A percentile compares a stretch with the other conserved stretches of the same genome.
Conservation (phyloP, 1,140 invertebrate species). For the Ridgeia piscesae region DNA sequence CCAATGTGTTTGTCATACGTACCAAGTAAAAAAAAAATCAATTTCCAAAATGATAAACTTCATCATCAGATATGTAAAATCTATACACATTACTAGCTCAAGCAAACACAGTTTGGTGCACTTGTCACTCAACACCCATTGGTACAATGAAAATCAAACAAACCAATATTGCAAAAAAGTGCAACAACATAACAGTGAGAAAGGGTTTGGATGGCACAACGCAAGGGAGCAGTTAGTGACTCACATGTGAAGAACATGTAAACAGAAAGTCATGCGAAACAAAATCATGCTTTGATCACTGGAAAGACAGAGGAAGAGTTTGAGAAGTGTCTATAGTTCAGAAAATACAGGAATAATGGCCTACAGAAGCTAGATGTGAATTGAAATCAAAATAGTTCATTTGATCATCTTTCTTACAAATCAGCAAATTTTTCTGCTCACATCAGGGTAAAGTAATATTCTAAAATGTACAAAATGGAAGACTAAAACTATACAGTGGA, state of each 20-base stretch:
- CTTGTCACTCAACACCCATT: background rate
- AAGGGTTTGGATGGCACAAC: background rate
- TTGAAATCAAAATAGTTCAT: background rate
- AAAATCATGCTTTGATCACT: background rate
- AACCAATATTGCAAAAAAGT: background rate
- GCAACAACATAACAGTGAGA: background rate
- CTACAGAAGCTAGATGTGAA: too few relatives aligned
- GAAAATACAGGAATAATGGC: too few relatives aligned
- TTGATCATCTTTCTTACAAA: too few relatives aligned
- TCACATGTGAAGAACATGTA: background rate
- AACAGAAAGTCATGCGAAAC: background rate
- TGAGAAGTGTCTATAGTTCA: background rate
- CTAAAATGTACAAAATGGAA: too few relatives aligned
- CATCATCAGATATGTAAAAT: background rate
- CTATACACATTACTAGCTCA: background rate
- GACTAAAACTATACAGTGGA: too few relatives aligned
- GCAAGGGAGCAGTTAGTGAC: background rate
- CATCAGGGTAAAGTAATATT: too few relatives aligned
- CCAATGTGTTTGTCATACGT: background rate
- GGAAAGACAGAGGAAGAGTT: background rate
- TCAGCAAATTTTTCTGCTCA: too few relatives aligned
- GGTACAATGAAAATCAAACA: background rate
- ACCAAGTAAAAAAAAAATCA: background rate
- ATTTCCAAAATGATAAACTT: background rate
- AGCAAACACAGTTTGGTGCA: background rate